Evolutionary conservation across 2,113 vertebrate genomes (phyloP), one percentile per base, ranked within the genome.

Genomic region (Larimichthys crocea): DNA sequence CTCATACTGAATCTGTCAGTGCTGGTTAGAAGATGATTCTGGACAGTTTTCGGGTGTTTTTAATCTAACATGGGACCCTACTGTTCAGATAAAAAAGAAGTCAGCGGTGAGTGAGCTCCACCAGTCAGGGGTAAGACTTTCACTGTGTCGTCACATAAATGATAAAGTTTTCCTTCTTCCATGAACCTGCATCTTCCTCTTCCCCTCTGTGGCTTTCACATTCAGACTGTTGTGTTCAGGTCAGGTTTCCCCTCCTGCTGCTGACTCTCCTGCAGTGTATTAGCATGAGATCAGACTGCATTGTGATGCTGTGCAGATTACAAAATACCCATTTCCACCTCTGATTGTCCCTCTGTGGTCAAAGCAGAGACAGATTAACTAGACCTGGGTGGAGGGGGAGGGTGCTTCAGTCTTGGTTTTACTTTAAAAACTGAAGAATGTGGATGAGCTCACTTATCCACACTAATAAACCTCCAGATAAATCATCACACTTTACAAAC

Each of bases 291-390:
- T 79, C 87, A 89, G 90, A 81, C 90, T 83, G 42, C 84, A 88
- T 93, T 93, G 92, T 93, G 70, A 88, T 92, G 83, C 85, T 82
- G 63, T 29, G 0, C 82, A 72, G 70, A 82, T 82, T 46, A 83
- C 76, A 77, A 86, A 86, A 84, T 24, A 71, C 56, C 84, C 89
- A 88, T 89, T 93, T 92, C 89, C 92, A 86, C 89, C 84, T 79
- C 78, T 59, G 73, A 88, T 73, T 84, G 86, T 62, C 53, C 68
- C 50, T 68, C 64, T 67, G 77, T 53, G 19, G 16, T 84, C 74
- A 74, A 24, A 78, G 67, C 22, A 77, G 35, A 50, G 69, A 3
- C 48, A 77, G 72, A 78, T 78, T 77, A 72, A 10, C 20, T 15
- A 7, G 24, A 62, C n/a, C 26, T 55, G 56, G 26, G 4, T 3